A percentile compares a stretch with the other conserved stretches of the same genome.
Evolutionary conservation across 2,113 vertebrate genomes (phyloP).

Genomic region (western clawed frog (Xenopus tropicalis)): DNA sequence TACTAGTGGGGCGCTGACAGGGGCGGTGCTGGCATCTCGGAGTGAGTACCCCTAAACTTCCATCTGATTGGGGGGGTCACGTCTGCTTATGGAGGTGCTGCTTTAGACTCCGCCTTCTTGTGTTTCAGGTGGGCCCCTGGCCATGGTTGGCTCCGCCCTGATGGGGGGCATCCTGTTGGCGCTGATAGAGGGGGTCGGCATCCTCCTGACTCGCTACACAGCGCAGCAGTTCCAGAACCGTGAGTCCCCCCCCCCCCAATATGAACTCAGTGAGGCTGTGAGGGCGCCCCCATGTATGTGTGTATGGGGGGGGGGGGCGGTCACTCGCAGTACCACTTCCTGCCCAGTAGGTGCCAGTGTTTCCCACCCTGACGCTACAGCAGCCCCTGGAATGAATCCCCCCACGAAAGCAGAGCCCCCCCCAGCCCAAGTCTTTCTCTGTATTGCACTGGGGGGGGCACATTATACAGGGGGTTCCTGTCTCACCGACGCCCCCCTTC

Average conservation of each 20-base stretch:
- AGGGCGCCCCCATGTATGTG: not conserved
- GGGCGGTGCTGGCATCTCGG: constrained; percentile 80
- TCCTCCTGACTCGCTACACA: constrained; percentile 83
- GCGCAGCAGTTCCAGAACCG: constrained; percentile 84
- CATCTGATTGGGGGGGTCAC: no score
- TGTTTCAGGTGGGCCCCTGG: constrained; percentile 76
- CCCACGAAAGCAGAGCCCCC: no score
- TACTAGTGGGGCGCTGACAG: constrained; percentile 80
- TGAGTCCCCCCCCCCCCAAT: constrained; percentile 59
- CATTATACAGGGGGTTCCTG: no score
- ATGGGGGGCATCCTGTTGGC: constrained; percentile 84
- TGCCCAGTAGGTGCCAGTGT: no score
- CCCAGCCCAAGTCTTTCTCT: no score
- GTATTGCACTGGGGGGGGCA: no score
- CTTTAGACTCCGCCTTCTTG: not conserved
- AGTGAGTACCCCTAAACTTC: constrained; percentile 64
- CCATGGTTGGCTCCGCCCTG: constrained; percentile 87
- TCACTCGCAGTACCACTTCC: no score
- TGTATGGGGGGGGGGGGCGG: not conserved
- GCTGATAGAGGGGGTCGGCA: constrained; percentile 83
- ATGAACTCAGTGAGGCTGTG: no score
- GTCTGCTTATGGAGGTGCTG: not conserved
- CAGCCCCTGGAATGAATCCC: no score
- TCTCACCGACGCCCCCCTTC: no score
- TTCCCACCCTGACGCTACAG: no score